phyloP scores from a whole-genome alignment of 2,797 vertebrate genomes.

The Cryptoprocta ferox region DNA sequence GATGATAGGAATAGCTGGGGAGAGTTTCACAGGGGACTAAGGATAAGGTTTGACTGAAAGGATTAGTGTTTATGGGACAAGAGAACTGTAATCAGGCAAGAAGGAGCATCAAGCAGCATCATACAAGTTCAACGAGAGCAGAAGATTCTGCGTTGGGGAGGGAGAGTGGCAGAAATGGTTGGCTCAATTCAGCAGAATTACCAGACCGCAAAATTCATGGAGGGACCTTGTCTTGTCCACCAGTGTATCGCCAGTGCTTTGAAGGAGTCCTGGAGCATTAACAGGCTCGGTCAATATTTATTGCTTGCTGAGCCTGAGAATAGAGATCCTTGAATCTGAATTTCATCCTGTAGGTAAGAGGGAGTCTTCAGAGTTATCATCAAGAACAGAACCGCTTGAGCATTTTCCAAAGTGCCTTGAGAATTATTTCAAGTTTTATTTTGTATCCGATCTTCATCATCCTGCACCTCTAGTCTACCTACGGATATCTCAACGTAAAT shows the following conservation, averaged over 20 bases:
- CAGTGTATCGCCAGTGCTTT: background rate
- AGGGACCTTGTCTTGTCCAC: background rate
- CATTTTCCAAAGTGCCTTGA: slow-evolving; percentile 5
- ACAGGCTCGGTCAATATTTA: background rate
- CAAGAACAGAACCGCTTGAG: background rate
- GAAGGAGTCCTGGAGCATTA: background rate
- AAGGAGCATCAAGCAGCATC: background rate
- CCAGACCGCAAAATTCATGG: background rate
- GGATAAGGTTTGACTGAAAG: background rate
- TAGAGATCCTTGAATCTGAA: background rate
- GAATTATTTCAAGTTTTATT: background rate
- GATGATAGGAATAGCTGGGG: background rate
- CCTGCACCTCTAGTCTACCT: background rate
- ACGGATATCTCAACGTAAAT: background rate
- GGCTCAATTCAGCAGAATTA: background rate
- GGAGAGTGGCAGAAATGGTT: background rate
- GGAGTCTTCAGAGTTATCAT: background rate
- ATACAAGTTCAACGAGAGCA: background rate
- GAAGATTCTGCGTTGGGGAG: background rate
- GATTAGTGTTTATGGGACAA: background rate
- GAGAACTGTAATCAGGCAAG: background rate
- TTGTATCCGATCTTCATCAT: slow-evolving; percentile 4
- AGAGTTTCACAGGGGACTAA: background rate
- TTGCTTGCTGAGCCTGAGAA: background rate
- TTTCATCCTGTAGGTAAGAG: background rate